A percentile compares a stretch with the other conserved stretches of the same genome.
Conservation (phyloP, 2,888 invertebrate genomes). For the Hydroisotoma schaefferi region DNA sequence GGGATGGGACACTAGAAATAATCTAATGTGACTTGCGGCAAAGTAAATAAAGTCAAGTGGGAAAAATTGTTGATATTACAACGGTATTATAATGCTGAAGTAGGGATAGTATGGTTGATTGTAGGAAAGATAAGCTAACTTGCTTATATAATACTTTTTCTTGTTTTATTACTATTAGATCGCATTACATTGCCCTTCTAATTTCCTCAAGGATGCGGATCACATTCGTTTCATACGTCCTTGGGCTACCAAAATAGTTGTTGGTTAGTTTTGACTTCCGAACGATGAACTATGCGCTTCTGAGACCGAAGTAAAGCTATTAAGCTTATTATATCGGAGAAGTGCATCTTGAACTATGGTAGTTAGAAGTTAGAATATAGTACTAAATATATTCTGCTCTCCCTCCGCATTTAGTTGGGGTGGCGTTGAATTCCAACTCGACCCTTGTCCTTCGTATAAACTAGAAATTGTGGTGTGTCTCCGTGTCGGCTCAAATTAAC, state of each 20-base stretch:
- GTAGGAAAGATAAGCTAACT: no score
- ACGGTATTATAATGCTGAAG: no score
- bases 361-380: no score
- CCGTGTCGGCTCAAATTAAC: not conserved
- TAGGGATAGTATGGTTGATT: no score
- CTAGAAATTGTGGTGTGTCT: not conserved
- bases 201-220: constrained; percentile 4
- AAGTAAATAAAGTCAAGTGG: constrained; percentile 37
- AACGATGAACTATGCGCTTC: no score
- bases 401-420: not conserved
- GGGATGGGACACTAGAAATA: constrained; percentile 31
- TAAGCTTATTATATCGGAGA: constrained; percentile 15
- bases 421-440: not conserved
- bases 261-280: no score
- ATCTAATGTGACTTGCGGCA: constrained; percentile 32
- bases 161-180: no score
- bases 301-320: constrained; percentile 2
- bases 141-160: no score
- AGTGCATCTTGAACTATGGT: constrained; percentile 11
- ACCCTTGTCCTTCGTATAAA: not conserved
- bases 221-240: constrained; percentile 13
- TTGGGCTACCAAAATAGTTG: not conserved
- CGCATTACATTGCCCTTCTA: no score
- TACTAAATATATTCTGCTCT: no score
- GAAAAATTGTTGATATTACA: no score